Conservation (phyloP, 2,797 vertebrate species). For the Meriones psammophilus region DNA sequence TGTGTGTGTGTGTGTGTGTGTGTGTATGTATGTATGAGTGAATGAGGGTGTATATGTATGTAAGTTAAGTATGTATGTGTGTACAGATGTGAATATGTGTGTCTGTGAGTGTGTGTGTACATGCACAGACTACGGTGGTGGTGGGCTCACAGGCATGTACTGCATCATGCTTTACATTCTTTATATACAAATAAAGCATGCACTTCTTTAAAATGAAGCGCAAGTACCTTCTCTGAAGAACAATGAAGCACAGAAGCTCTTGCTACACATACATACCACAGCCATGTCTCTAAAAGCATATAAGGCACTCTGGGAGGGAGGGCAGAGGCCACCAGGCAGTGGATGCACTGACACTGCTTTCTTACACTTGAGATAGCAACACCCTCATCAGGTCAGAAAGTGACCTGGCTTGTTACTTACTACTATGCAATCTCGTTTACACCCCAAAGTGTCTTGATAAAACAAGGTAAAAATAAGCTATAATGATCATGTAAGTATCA, state of each 20-base stretch:
- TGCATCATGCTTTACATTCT: neutral
- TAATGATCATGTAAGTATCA: neutral
- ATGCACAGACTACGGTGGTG: neutral
- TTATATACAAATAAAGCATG: neutral
- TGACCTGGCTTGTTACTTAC: neutral
- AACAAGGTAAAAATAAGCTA: neutral
- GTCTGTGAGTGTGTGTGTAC: too few relatives aligned
- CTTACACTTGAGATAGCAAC: neutral
- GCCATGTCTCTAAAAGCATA: neutral
- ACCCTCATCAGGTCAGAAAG: neutral
- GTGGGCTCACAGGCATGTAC: neutral
- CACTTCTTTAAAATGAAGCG: slow-evolving; percentile 51
- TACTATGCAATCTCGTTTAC: neutral
- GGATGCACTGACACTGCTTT: neutral
- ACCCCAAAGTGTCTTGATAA: neutral
- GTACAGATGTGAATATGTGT: too few relatives aligned
- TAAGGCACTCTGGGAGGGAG: neutral
- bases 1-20: neutral
- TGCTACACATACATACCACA: neutral
- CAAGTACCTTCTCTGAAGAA: neutral
- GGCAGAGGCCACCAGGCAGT: neutral
- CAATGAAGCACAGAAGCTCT: slow-evolving; percentile 37
- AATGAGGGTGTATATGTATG: too few relatives aligned
- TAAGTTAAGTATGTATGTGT: too few relatives aligned
- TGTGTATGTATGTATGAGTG: neutral